Evolutionary conservation across 2,888 invertebrate genomes (phyloP), one percentile per base, ranked within the genome.

Genomic region (Ramazzottius varieornatus): DNA sequence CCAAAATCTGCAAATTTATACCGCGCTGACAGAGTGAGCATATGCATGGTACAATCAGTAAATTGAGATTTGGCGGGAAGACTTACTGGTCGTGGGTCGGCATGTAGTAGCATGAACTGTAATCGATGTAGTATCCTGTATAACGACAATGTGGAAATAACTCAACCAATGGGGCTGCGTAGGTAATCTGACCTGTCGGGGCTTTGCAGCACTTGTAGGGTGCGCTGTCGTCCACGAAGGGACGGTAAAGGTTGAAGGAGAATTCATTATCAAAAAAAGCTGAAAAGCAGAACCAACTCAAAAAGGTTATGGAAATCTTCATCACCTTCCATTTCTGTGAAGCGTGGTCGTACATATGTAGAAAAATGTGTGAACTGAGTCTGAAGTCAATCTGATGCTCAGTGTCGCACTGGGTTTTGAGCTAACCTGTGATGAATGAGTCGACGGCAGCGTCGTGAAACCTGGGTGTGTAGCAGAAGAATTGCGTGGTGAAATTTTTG

Each of bases 71-170:
- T 40, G 20, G 40, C 20, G 20, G 8, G 20, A 40, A 20, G 8
- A 54, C 54, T 16, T 54, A 54, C 54, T 54, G 54, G 54, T 54
- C 54, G 24, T 54, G 54, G n/a, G 54, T 54, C n/a, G 29, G 29
- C 16, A 29, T 16, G 24, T 54, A 54, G 54, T 54, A 54, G 29
- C 54, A 54, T 8, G 54, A 54, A 4, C 16, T 16, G 24, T 54
- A 54, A 54, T 54, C 54, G 54, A 54, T 29, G 54, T 54, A 54
- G 29, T 54, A 54, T 13, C 54, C 54, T n/a, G n/a, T n/a, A n/a
- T n/a, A n/a, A n/a, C n/a, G n/a, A n/a, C n/a, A n/a, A n/a, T n/a
- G n/a, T n/a, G n/a, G n/a, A n/a, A n/a, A n/a, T n/a, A n/a, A n/a
- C n/a, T n/a, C n/a, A n/a, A n/a, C n/a, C n/a, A n/a, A n/a, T n/a